Percentiles rank a stretch among this genome's conserved stretches.
phyloP scores from a whole-genome alignment of 2,797 vertebrate species.

The Scolopax bukidnonensis region DNA sequence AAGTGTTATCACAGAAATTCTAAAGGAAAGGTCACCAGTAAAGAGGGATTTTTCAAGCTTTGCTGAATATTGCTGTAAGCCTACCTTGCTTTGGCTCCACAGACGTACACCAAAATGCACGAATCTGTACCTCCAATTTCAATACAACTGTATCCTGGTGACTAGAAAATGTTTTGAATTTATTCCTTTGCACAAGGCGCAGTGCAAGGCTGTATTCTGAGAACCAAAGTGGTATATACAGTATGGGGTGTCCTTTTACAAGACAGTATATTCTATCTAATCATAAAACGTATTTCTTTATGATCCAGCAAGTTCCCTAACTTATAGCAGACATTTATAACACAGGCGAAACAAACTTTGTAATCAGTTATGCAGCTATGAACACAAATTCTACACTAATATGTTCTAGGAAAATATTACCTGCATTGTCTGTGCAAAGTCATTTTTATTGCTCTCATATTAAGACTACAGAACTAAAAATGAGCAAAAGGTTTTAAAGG shows the following conservation, averaged over 20 bases:
- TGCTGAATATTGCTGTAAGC: constrained; percentile 39
- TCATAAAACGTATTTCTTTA: neutral
- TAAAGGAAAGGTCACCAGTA: constrained; percentile 39
- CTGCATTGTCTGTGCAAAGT: neutral
- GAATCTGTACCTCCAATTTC: constrained; percentile 37
- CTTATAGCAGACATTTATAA: neutral
- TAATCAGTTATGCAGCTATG: neutral
- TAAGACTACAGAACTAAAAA: neutral
- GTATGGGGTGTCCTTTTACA: neutral
- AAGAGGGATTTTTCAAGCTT: constrained; percentile 39
- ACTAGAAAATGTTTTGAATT: constrained; percentile 31
- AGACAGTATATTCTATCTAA: neutral
- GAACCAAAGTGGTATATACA: neutral
- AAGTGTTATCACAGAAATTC: constrained; percentile 60
- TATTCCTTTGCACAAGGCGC: neutral
- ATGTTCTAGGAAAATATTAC: neutral
- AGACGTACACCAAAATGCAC: constrained; percentile 47
- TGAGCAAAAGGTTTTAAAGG: neutral
- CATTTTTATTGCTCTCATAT: neutral
- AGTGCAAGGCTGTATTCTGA: neutral
- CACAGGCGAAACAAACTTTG: neutral
- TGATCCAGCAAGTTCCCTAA: neutral
- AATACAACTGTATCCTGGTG: constrained; percentile 10
- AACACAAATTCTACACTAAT: neutral
- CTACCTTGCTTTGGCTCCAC: constrained; percentile 16